Base-by-base conservation (phyloP, 1,140 invertebrate species). In the Laodelphax striatellus region DNA sequence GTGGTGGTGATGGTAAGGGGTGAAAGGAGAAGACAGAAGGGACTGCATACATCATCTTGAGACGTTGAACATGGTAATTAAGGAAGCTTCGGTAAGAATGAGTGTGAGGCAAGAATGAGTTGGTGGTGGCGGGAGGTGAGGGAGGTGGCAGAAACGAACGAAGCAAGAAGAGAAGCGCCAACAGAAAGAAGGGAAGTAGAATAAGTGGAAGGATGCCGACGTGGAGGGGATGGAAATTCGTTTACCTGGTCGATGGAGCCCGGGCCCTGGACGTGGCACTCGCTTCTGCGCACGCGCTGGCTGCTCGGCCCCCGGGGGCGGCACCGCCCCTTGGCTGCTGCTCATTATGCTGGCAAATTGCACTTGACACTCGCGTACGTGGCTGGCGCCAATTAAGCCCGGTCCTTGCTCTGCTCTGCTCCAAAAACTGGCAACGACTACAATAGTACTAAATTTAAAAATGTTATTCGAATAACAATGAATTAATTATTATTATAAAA, bases 201-300 rank as follows among this genome's bases (percentile, higher is more conserved):
- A 50, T 5, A 19, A 50, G 46, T 50, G 21, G 43, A 44, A 44
- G 43, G 43, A 44, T n/a, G 43, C 14, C 8, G 46, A 17, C 6
- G 9, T 50, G 46, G 21, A 5, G 46, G 21, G 21, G 46, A 50
- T 17, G 46, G 6, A 50, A 50, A 50, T 50, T 50, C 46, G 46
- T 50, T 50, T 50, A 50, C 46, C 46, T 50, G 46, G 46, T 50
- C 46, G 46, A 50, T 50, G 46, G 46, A 50, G 46, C 46, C 46
- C 9, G 21, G 9, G 46, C 16, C 16, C 16, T 22, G n/a, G 46
- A 6, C 6, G 16, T 8, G 46, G 14, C 14, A 16, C 5, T n/a
- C 5, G 43, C 43, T n/a, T 46, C 4, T 22, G 46, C 46, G 16
- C 46, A 22, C 16, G 46, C 46, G 46, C 46, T 4, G 46, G 46